Base-by-base conservation (phyloP, 2,888 invertebrate genomes). In the Neria commutata region DNA sequence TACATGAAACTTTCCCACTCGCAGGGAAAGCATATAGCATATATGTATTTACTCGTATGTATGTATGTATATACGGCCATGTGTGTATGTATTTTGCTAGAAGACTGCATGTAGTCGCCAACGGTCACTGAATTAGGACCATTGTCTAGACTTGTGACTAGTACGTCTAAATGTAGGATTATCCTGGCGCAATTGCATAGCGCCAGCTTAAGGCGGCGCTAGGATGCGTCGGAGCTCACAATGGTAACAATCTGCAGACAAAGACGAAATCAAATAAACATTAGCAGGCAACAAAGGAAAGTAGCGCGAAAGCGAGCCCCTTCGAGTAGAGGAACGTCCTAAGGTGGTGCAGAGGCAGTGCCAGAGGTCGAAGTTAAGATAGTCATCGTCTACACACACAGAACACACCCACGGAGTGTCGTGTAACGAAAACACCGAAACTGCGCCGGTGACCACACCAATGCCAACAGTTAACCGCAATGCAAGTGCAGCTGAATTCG, bases 91-190 rank as follows among this genome's bases (percentile, higher is more conserved):
- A n/a, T n/a, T n/a, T n/a, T n/a, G n/a, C n/a, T n/a, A n/a, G n/a
- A n/a, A n/a, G n/a, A 57, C 21, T 52, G 11, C 52, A 52, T 47
- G 51, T 26, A 48, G 37, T n/a, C 37, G 21, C 11, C 45, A 23
- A 26, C n/a, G 4, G 37, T 37, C 37, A 37, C 37, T 4, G 4
- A 4, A 6, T 14, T 8, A 8, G 4, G 37, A n/a, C 37, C 40
- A 57, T 61, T 61, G 61, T 61, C 61, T 61, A 73, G 73, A 73
- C 73, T 72, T 72, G 71, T 73, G 67, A 73, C 72, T 72, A 72
- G 72, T 67, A 67, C 53, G 45, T 71, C 65, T 72, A 73, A 37
- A 73, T 71, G 64, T 66, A 45, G 66, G 73, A 73, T 73, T 70
- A 73, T 73, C 73, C 73, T 67, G 59, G 54, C 48, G 59, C 55